phyloP scores from a whole-genome alignment of 2,797 vertebrate species.

The Gymnodraco acuticeps region DNA sequence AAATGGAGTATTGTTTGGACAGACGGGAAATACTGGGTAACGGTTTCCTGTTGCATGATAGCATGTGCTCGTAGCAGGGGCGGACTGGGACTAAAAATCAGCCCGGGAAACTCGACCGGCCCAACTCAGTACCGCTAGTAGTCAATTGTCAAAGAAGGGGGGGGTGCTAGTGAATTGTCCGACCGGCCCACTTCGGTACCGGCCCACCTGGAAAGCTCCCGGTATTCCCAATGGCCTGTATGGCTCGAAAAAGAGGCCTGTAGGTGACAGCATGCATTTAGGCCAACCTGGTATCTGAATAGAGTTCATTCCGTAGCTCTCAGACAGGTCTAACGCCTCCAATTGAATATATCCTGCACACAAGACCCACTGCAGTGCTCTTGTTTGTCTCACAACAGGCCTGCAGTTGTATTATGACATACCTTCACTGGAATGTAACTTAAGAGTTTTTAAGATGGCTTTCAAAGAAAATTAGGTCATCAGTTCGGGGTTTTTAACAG shows the following conservation, averaged over 20 bases:
- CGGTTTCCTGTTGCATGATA: too few species aligned
- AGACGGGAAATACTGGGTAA: too few species aligned
- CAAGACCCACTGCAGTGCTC: not conserved
- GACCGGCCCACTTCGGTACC: too few species aligned
- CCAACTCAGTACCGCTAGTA: too few species aligned
- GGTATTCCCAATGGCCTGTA: too few species aligned
- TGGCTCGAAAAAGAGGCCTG: not conserved
- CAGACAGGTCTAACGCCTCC: not conserved
- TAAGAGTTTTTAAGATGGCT: not conserved
- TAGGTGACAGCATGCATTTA: not conserved
- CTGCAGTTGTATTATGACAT: not conserved
- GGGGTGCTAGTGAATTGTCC: too few species aligned
- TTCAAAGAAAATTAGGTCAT: not conserved
- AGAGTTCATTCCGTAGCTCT: not conserved
- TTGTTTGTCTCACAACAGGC: conserved; percentile 26
- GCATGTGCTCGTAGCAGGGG: too few species aligned
- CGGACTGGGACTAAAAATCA: too few species aligned
- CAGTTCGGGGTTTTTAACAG: not conserved
- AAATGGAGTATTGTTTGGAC: too few species aligned
- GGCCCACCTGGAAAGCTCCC: too few species aligned
- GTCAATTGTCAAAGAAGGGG: too few species aligned
- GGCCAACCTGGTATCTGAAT: not conserved
- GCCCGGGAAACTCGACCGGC: too few species aligned
- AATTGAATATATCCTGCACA: not conserved
- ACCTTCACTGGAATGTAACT: not conserved